Evolutionary conservation across 2,888 invertebrate species (phyloP).

Genomic region (Allacma fusca): DNA sequence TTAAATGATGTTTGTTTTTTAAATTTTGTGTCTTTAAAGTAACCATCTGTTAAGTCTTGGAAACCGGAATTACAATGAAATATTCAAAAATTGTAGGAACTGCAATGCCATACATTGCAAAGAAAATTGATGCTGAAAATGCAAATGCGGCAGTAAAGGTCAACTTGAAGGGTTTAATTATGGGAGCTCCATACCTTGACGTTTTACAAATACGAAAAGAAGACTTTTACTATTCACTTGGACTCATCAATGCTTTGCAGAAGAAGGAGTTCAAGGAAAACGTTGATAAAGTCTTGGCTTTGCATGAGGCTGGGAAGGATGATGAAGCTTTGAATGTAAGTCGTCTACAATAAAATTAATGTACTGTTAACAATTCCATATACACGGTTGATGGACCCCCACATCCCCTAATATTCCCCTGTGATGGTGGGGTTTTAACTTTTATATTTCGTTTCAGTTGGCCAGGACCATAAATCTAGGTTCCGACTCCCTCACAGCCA

Average conservation of each 20-base stretch:
- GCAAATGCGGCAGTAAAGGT: slow-evolving; percentile 67
- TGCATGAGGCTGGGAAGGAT: too few relatives aligned
- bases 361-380: neutral
- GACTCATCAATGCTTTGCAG: slow-evolving; percentile 70
- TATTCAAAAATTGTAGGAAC: neutral
- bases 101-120: slow-evolving; percentile 65
- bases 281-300: slow-evolving; percentile 67
- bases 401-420: too few relatives aligned
- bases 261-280: slow-evolving; percentile 67
- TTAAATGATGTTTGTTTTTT: neutral
- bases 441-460: too few relatives aligned
- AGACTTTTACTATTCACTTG: slow-evolving; percentile 79
- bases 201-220: slow-evolving; percentile 66
- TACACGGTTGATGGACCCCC: slow-evolving; percentile 47
- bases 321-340: too few relatives aligned
- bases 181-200: slow-evolving; percentile 76
- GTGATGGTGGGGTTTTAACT: too few relatives aligned
- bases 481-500: too few relatives aligned
- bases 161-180: slow-evolving; percentile 68
- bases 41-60: too few relatives aligned
- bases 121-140: slow-evolving; percentile 75
- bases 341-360: neutral
- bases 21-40: neutral
- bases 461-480: slow-evolving; percentile 70
- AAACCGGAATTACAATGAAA: too few relatives aligned